Evolutionary conservation across 2,113 vertebrate genomes (phyloP), one percentile per base, ranked within the genome.

Genomic region (Falcunculus frontatus): DNA sequence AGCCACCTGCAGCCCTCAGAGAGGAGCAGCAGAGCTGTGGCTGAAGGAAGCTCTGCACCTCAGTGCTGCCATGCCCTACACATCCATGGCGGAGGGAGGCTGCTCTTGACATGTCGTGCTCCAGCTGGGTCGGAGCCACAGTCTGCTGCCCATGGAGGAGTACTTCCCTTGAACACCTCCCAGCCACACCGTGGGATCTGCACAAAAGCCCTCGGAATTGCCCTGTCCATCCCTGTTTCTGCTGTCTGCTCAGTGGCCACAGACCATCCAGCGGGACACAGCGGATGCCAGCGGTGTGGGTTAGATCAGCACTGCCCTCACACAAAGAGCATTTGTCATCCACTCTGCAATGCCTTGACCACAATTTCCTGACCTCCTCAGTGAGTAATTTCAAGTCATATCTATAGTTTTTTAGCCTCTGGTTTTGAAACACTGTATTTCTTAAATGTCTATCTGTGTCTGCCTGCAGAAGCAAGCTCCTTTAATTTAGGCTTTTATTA

Each of bases 131-230:
- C 0, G 0, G 55, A 78, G 50, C 18, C 72, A 17, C 44, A 26
- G 9, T 1, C 30, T 76, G 56, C 52, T 80, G 67, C 44, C 47
- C 4, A 1, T 57, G 20, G 22, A 73, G 33, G 39, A 37, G 13
- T 0, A 1, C 7, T 26, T 7, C 55, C 53, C 55, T 6, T 25
- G 19, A 63, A 7, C 35, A 13, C 16, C 50, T 49, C 37, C 5
- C n/a, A 49, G 14, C 14, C 47, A 1, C 3, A 0, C 2, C 0
- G 13, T 0, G 4, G 37, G 21, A 1, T 37, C 67, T n/a, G 39
- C 74, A 75, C 39, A 49, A 52, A 30, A 57, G 16, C 87, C 42
- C 27, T 17, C 11, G 33, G 18, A n/a, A 14, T 1, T 37, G 41
- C 52, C 68, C 27, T 33, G n/a, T 21, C 18, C 41, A 13, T 30